Conservation (phyloP, 2,888 invertebrate species). For the Drosophila emarginata region DNA sequence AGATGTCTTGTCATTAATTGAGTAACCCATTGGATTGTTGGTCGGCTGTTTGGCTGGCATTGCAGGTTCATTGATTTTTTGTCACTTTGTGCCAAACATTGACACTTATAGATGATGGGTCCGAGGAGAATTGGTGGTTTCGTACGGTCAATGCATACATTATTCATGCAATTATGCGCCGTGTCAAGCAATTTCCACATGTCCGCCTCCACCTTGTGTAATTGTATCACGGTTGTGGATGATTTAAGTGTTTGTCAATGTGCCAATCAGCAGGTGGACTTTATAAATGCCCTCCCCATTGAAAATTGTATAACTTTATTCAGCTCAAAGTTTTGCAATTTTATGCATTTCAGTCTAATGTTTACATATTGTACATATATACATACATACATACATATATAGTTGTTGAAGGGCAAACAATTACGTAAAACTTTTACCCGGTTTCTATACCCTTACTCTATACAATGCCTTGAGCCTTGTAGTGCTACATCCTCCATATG, state of each 20-base stretch:
- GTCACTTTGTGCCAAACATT: constrained; percentile 11
- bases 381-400: no score
- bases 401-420: constrained; percentile 59
- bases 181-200: constrained; percentile 27
- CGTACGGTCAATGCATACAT: constrained; percentile 32
- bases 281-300: neutral
- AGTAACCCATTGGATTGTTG: constrained; percentile 12
- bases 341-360: constrained; percentile 80
- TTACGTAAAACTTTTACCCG: constrained; percentile 56
- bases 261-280: neutral
- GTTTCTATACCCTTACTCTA: constrained; percentile 4
- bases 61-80: constrained; percentile 5
- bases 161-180: constrained; percentile 59
- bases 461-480: constrained; percentile 12
- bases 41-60: neutral
- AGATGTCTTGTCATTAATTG: constrained; percentile 41
- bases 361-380: constrained; percentile 48
- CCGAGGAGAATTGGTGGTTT: constrained; percentile 13
- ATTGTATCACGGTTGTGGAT: constrained; percentile 18
- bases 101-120: constrained; percentile 20
- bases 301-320: constrained; percentile 10
- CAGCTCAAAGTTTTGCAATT: constrained; percentile 70
- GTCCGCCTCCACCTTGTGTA: constrained; percentile 8
- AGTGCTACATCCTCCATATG: neutral
- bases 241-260: constrained; percentile 5